A percentile compares a stretch with the other conserved stretches of the same genome.
These are phyloP conservation scores for Mylabris phalerata DNA, from an alignment of 1,140 invertebrate genomes.

Conservation along the genomic window DNA sequence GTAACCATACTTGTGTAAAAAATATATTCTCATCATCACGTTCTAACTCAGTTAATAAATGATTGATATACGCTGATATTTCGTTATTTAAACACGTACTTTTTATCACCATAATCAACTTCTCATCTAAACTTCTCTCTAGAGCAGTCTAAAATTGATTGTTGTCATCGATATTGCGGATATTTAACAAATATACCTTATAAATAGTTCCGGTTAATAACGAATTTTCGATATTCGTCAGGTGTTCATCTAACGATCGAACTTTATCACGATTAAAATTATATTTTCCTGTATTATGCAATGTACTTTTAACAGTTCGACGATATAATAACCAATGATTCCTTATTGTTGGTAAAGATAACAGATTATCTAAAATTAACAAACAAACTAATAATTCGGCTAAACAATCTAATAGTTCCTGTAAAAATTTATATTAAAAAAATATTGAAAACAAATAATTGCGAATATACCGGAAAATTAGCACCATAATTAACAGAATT, in stretches of 20 bases:
- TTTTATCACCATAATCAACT: constrained; percentile 51
- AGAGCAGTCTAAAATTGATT: constrained; percentile 43
- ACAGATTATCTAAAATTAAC: constrained; percentile 64
- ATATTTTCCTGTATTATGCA: constrained; percentile 60
- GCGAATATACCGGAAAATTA: constrained; percentile 46
- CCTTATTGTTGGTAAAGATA: constrained; percentile 53
- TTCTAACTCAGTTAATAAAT: constrained; percentile 56
- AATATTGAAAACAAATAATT: constrained; percentile 35
- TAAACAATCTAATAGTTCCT: constrained; percentile 57
- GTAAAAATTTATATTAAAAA: constrained; percentile 31
- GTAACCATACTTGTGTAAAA: constrained; percentile 59
- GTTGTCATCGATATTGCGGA: constrained; percentile 22
- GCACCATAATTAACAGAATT: constrained; percentile 43
- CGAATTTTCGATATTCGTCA: constrained; percentile 56
- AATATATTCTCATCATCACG: constrained; percentile 52
- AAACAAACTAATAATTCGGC: constrained; percentile 61
- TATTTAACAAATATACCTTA: constrained; percentile 46
- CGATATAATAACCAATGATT: constrained; percentile 67
- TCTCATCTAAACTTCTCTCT: constrained; percentile 59
- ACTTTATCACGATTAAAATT: constrained; percentile 51
- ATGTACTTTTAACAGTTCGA: constrained; percentile 59
- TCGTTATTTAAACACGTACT: constrained; percentile 62
- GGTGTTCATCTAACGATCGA: constrained; percentile 57
- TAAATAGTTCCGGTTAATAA: constrained; percentile 59
- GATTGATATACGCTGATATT: constrained; percentile 63